phyloP scores from a whole-genome alignment of 2,113 vertebrate species.

The Microcebus griseorufus region DNA sequence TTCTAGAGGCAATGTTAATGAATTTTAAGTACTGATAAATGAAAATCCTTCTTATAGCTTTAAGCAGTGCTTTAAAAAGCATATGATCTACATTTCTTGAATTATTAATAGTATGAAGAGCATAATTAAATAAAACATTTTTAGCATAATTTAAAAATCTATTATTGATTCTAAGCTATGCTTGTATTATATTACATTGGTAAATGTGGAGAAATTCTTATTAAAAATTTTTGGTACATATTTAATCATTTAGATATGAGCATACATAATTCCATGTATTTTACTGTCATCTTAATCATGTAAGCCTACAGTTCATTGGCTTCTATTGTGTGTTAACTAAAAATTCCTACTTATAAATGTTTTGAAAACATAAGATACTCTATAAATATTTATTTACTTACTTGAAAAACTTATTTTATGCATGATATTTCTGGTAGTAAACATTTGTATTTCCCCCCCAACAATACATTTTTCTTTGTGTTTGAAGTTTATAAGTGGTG shows the following conservation, averaged over 20 bases:
- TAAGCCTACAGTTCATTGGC: background rate
- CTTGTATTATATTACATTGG: background rate
- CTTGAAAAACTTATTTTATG: background rate
- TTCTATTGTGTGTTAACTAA: background rate
- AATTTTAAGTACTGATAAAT: slow-evolving; percentile 45
- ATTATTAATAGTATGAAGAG: background rate
- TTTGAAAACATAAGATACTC: background rate
- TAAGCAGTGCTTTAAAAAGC: background rate
- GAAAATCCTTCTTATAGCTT: background rate
- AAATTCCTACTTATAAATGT: background rate
- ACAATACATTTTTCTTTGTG: background rate
- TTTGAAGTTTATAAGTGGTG: background rate
- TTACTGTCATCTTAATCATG: background rate
- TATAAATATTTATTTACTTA: slow-evolving; percentile 1
- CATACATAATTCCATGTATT: background rate
- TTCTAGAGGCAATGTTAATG: background rate
- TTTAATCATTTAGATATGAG: background rate
- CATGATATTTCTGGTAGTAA: background rate
- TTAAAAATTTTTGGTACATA: background rate
- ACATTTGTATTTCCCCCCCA: background rate
- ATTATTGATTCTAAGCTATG: slow-evolving; percentile 1
- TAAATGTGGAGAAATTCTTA: background rate
- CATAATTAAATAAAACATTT: slow-evolving; percentile 53
- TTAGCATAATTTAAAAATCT: background rate
- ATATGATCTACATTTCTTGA: background rate